A percentile compares a stretch with the other conserved stretches of the same genome.
phyloP scores from a whole-genome alignment of 1,140 invertebrate genomes.

The Brachionus plicatilis region DNA sequence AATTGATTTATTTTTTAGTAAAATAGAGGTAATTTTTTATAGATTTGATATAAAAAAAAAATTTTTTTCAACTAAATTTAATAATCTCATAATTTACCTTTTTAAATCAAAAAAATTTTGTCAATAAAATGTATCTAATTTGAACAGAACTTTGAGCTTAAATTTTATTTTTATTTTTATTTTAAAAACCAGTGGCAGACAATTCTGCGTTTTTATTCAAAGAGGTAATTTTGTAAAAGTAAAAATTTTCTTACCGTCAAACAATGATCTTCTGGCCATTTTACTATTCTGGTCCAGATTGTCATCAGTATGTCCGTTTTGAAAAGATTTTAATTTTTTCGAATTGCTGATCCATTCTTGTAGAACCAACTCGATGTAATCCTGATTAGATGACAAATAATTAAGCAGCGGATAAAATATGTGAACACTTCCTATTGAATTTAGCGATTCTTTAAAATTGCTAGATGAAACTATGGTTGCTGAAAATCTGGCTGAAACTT shows the following conservation, averaged over 20 bases:
- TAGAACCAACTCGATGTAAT: constrained; percentile 54
- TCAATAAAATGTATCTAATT: background rate
- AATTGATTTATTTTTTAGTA: no score
- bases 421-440: constrained; percentile 61
- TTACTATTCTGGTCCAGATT: background rate
- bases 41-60: no score
- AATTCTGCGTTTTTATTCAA: no score
- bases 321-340: constrained; percentile 53
- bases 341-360: constrained; percentile 60
- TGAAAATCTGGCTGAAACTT: background rate
- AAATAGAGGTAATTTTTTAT: no score
- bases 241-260: background rate
- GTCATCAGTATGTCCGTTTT: background rate
- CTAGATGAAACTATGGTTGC: background rate
- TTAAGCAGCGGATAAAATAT: constrained; percentile 63
- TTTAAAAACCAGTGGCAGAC: background rate
- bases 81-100: no score
- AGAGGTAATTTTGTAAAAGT: background rate
- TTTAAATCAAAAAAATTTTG: constrained; percentile 35
- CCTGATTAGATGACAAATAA: constrained; percentile 45
- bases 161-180: no score
- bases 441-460: constrained; percentile 43
- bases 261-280: background rate
- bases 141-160: constrained; percentile 29
- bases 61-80: no score